Conservation (phyloP, 2,113 vertebrate species). For the Daboia siamensis region DNA sequence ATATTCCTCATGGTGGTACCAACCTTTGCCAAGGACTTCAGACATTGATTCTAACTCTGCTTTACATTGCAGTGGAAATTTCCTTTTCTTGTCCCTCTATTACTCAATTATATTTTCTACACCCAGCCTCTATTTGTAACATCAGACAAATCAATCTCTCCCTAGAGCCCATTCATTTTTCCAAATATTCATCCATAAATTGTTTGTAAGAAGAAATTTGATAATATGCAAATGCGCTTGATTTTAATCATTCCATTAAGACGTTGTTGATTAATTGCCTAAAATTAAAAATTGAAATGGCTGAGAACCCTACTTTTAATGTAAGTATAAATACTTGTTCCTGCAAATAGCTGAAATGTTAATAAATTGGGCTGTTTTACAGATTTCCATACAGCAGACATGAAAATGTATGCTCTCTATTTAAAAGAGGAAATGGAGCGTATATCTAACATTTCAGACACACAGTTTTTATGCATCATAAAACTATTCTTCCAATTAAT, state of each 20-base stretch:
- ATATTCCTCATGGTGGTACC: too few relatives aligned
- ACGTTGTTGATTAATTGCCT: background rate
- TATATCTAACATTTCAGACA: background rate
- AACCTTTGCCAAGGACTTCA: background rate
- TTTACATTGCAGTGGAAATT: too few relatives aligned
- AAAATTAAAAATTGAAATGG: background rate
- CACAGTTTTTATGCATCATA: background rate
- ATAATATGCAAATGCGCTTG: background rate
- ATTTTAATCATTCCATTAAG: background rate
- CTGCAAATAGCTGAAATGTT: background rate
- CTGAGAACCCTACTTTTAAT: background rate
- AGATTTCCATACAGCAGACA: background rate
- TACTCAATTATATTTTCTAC: background rate
- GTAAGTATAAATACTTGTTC: background rate
- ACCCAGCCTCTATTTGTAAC: background rate
- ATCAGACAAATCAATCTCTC: background rate
- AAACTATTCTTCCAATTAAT: conserved; percentile 9
- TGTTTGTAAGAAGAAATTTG: background rate
- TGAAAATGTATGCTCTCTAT: background rate
- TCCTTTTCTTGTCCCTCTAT: background rate
- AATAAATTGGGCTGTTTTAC: background rate
- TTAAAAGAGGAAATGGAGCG: background rate
- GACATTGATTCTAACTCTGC: background rate
- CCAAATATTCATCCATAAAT: background rate
- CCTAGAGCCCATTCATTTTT: background rate